Conservation (phyloP, 2,797 vertebrate species). For the Phalanger gymnotis region DNA sequence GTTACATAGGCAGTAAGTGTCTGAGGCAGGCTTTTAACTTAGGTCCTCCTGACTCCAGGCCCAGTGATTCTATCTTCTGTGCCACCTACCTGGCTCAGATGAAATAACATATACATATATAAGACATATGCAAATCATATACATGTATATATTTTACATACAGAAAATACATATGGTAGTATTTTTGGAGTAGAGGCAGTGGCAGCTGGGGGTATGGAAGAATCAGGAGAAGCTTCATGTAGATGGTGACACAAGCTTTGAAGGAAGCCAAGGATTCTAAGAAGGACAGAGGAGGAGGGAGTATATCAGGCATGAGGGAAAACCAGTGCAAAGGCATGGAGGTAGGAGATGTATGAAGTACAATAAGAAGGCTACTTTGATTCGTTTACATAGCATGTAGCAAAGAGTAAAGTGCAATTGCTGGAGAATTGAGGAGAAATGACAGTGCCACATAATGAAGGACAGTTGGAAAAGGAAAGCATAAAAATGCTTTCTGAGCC, state of each 20-base stretch:
- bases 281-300: neutral
- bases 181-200: neutral
- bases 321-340: too few species aligned
- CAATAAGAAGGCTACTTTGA: neutral
- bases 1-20: neutral
- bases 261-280: neutral
- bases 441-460: neutral
- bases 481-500: neutral
- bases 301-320: neutral
- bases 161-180: neutral
- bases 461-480: too few species aligned
- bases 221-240: neutral
- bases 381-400: neutral
- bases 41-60: neutral
- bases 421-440: neutral
- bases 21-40: neutral
- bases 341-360: neutral
- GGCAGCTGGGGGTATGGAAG: neutral
- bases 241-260: neutral
- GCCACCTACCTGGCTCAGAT: neutral
- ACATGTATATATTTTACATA: neutral
- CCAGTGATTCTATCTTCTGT: neutral
- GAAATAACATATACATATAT: neutral
- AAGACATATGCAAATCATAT: neutral
- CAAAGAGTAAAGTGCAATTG: neutral